Percentiles rank a stretch among this genome's conserved stretches.
phyloP scores from a whole-genome alignment of 2,113 vertebrate genomes.

The Copsychus sechellarum region DNA sequence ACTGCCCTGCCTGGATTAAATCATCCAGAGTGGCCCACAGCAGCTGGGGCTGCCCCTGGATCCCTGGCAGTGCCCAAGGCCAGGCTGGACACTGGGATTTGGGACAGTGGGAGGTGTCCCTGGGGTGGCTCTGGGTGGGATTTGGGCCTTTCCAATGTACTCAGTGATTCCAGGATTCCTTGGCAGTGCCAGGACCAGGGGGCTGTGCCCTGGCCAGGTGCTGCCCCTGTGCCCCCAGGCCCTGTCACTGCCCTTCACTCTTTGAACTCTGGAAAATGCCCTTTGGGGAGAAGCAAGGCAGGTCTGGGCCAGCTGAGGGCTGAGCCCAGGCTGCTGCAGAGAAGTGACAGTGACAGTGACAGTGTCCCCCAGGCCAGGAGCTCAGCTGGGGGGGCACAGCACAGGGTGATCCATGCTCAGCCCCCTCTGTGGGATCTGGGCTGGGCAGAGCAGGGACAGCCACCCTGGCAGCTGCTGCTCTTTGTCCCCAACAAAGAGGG shows the following conservation, averaged over 20 bases:
- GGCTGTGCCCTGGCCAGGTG: neutral
- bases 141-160: accelerated
- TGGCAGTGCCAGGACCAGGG: neutral
- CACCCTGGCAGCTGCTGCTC: neutral
- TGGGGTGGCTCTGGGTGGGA: neutral
- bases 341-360: neutral
- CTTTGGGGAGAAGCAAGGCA: neutral
- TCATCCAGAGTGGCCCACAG: neutral
- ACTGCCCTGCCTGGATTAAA: neutral
- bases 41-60: neutral
- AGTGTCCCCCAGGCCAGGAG: neutral
- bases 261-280: accelerated
- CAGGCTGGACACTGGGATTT: neutral
- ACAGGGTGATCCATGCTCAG: neutral
- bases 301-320: neutral
- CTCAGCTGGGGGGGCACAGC: neutral
- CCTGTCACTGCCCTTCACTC: neutral
- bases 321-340: neutral
- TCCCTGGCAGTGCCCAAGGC: neutral
- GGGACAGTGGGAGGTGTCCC: neutral
- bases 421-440: accelerated
- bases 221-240: neutral
- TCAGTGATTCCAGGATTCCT: neutral
- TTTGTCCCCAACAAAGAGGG: accelerated
- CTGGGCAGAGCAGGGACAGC: neutral